Evolutionary conservation across 1,140 invertebrate species (phyloP).

Genomic region (Eriosoma lanigerum): DNA sequence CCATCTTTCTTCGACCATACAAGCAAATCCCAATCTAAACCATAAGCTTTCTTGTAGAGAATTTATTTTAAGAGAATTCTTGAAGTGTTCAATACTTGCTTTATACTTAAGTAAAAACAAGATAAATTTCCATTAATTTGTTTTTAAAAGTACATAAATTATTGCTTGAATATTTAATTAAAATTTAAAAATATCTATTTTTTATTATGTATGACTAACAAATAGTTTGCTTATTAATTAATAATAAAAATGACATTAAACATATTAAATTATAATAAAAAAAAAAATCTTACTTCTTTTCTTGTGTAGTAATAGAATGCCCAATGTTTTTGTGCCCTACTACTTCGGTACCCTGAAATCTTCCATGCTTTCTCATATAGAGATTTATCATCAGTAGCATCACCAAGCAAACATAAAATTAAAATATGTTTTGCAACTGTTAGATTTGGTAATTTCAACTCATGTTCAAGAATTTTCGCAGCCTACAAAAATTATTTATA

Average conservation of each 20-base stretch:
- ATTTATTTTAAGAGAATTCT: constrained; percentile 80
- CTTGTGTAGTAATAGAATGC: constrained; percentile 74
- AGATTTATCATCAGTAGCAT: constrained; percentile 69
- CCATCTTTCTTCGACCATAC: constrained; percentile 78
- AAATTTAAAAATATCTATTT: too few species aligned
- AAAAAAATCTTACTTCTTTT: constrained; percentile 61
- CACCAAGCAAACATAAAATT: constrained; percentile 78
- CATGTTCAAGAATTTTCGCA: constrained; percentile 36
- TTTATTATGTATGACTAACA: too few species aligned
- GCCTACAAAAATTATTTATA: constrained; percentile 3
- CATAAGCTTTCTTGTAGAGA: constrained; percentile 81
- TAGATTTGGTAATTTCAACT: neutral
- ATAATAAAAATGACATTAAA: neutral
- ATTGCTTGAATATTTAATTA: too few species aligned
- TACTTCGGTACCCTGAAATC: constrained; percentile 77
- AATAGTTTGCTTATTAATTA: too few species aligned
- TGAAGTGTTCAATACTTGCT: constrained; percentile 76
- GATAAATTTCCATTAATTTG: too few species aligned
- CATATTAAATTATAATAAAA: neutral
- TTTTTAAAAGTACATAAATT: too few species aligned
- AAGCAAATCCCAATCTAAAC: constrained; percentile 83
- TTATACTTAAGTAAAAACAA: constrained; percentile 63
- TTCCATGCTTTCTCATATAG: constrained; percentile 89
- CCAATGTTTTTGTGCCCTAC: constrained; percentile 81
- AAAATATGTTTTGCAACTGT: constrained; percentile 26